These are phyloP conservation scores for Ceraclea dissimilis DNA, from an alignment of 2,888 invertebrate species.

Conservation along the genomic window DNA sequence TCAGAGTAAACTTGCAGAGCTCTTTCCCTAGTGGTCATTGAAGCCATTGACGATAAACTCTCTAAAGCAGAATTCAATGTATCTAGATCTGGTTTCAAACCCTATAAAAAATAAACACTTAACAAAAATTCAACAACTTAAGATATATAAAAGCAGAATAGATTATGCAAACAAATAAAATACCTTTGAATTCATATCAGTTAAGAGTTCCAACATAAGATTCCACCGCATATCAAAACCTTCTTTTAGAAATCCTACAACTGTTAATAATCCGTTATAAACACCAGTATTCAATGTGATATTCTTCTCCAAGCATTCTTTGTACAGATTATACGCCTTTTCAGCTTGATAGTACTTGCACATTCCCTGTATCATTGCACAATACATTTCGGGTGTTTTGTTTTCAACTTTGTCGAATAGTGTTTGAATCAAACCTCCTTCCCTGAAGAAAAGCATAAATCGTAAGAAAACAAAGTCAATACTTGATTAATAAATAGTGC, in stretches of 20 bases:
- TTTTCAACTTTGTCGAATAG: slow-evolving; percentile 65
- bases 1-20: slow-evolving; percentile 51
- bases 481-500: background rate
- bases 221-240: slow-evolving; percentile 56
- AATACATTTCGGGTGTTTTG: slow-evolving; percentile 63
- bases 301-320: slow-evolving; percentile 59
- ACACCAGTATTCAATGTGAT: slow-evolving; percentile 56
- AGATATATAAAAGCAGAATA: too few species aligned
- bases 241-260: slow-evolving; percentile 58
- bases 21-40: slow-evolving; percentile 33
- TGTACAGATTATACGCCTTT: slow-evolving; percentile 54
- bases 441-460: slow-evolving; percentile 37
- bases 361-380: slow-evolving; percentile 75
- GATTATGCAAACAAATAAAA: too few species aligned
- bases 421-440: slow-evolving; percentile 65
- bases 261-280: slow-evolving; percentile 61
- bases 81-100: slow-evolving; percentile 54
- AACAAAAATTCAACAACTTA: too few species aligned
- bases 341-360: slow-evolving; percentile 66
- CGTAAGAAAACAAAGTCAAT: slow-evolving; percentile 8
- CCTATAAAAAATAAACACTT: slow-evolving; percentile 23
- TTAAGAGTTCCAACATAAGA: slow-evolving; percentile 53
- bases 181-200: slow-evolving; percentile 55
- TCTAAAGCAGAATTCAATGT: slow-evolving; percentile 60
- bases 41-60: slow-evolving; percentile 34